These are phyloP conservation scores for Zapornia atra DNA, from an alignment of 2,113 vertebrate genomes.

Conservation along the genomic window DNA sequence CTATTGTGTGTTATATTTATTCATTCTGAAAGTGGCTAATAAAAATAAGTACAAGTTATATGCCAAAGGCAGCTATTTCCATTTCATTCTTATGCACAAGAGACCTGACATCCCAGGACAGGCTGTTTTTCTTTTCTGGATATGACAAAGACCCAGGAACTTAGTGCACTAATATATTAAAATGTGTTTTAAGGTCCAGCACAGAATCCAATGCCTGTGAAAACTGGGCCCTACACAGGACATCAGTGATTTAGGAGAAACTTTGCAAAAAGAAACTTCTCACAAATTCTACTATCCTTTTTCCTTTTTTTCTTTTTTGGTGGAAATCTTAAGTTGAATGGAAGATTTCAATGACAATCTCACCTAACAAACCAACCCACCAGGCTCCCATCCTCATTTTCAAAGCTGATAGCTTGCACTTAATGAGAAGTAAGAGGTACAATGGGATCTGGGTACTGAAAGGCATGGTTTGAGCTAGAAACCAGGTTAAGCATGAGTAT, in stretches of 20 bases:
- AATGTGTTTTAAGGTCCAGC: background rate
- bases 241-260: background rate
- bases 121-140: slow-evolving; percentile 44
- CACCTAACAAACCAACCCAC: background rate
- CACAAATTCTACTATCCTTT: background rate
- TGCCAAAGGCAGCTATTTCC: slow-evolving; percentile 44
- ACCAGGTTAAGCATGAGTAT: background rate
- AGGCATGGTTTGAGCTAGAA: background rate
- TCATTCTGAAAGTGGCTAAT: slow-evolving; percentile 47
- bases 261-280: background rate
- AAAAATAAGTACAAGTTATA: slow-evolving; percentile 45
- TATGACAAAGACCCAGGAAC: slow-evolving; percentile 16
- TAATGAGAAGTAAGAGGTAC: background rate
- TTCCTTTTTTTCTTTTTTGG: background rate
- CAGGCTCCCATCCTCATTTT: background rate
- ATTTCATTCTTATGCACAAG: slow-evolving; percentile 37
- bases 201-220: background rate
- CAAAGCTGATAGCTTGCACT: background rate
- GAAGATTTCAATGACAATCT: background rate
- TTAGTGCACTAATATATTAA: background rate
- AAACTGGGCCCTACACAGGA: background rate
- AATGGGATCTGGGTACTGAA: background rate
- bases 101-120: slow-evolving; percentile 31
- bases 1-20: slow-evolving; percentile 42
- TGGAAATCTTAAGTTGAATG: background rate